Evolutionary conservation across 2,888 invertebrate species (phyloP).

Genomic region (Orchesellides sinensis): DNA sequence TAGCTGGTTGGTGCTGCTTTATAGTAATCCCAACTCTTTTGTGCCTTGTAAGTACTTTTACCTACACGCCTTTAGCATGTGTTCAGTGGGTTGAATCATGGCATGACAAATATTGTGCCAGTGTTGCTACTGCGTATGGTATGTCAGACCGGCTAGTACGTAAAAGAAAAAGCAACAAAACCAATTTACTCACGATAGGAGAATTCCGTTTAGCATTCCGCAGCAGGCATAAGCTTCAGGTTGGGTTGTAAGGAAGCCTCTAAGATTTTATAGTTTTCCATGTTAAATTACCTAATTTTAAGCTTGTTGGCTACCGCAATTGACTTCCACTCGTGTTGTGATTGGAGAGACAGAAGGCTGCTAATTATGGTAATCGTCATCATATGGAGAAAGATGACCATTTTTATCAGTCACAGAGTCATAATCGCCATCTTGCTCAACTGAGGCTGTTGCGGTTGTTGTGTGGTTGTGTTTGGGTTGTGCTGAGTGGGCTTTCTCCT

Average conservation of each 20-base stretch:
- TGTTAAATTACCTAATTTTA: constrained; percentile 35
- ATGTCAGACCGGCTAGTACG: constrained; percentile 71
- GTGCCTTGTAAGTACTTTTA: constrained; percentile 56
- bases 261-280: constrained; percentile 44
- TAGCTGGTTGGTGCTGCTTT: not conserved
- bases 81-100: constrained; percentile 66
- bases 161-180: constrained; percentile 69
- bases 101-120: constrained; percentile 70
- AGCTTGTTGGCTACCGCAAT: no score
- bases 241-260: constrained; percentile 40
- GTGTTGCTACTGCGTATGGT: constrained; percentile 62
- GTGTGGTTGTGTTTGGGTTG: constrained; percentile 44
- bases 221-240: not conserved
- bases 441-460: not conserved
- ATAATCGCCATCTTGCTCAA: no score
- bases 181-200: constrained; percentile 71
- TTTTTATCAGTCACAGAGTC: no score
- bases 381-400: not conserved
- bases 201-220: not conserved
- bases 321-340: not conserved
- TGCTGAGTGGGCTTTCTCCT: constrained; percentile 75
- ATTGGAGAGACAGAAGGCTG: not conserved
- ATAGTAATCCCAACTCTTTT: constrained; percentile 31
- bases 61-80: constrained; percentile 65
- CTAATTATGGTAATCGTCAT: not conserved